Percentiles rank a stretch among this genome's conserved stretches.
phyloP scores from a whole-genome alignment of 2,113 vertebrate genomes.

The Eublepharis macularius region DNA sequence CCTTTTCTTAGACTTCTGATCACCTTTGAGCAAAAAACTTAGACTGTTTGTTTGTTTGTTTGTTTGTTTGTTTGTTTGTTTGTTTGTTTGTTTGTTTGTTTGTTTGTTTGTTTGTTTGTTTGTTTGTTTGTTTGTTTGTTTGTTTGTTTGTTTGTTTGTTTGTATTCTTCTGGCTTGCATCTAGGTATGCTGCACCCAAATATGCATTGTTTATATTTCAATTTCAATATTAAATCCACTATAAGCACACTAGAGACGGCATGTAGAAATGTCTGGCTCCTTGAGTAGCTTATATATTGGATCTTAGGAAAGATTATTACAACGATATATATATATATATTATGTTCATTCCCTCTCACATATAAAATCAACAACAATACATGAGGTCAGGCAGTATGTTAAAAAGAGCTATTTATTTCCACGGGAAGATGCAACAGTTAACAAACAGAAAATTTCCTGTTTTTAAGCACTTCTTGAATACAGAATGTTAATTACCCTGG shows the following conservation, averaged over 20 bases:
- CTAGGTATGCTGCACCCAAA: not conserved
- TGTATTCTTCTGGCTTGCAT: no score
- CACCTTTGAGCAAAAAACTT: no score
- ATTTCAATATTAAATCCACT: constrained; percentile 25
- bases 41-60: no score
- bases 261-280: constrained; percentile 12
- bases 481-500: not conserved
- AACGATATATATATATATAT: no score
- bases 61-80: no score
- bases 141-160: no score
- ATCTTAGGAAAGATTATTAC: constrained; percentile 35
- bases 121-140: no score
- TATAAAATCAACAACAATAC: constrained; percentile 21
- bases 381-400: constrained; percentile 22
- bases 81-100: no score
- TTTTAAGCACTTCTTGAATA: constrained; percentile 48
- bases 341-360: no score
- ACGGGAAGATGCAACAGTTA: constrained; percentile 36
- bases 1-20: no score
- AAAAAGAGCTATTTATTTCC: constrained; percentile 60
- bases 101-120: no score
- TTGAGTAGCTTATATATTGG: constrained; percentile 38
- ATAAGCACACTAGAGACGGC: not conserved
- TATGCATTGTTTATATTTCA: not conserved
- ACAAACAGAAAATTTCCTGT: constrained; percentile 43